Conservation (phyloP, 2,888 invertebrate genomes). For the Athalia circularis region DNA sequence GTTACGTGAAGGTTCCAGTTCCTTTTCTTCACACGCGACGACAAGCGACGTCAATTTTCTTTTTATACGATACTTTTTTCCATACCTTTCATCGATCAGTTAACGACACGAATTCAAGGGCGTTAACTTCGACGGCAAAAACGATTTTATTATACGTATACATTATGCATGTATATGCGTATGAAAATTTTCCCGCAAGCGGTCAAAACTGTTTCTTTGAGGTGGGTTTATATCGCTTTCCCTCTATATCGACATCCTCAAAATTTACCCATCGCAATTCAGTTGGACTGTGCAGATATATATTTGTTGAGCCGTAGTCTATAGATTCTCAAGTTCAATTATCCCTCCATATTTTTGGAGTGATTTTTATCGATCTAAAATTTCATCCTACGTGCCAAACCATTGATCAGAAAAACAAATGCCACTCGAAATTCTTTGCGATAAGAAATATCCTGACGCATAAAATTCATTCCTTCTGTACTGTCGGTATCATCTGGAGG, state of each 20-base stretch:
- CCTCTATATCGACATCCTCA: constrained; percentile 3
- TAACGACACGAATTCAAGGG: constrained; percentile 1
- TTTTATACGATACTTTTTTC: not conserved
- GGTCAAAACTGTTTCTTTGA: constrained; percentile 12
- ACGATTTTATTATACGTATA: too few relatives aligned
- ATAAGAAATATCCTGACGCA: too few relatives aligned
- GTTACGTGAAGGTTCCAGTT: constrained; percentile 21
- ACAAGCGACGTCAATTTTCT: not conserved
- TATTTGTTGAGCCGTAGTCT: not conserved
- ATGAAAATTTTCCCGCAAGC: too few relatives aligned
- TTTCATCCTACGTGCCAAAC: too few relatives aligned
- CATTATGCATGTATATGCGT: not conserved
- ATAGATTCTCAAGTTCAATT: not conserved
- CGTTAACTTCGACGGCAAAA: not conserved
- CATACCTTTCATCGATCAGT: not conserved
- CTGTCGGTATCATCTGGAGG: too few relatives aligned
- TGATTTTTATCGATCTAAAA: too few relatives aligned
- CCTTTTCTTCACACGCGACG: constrained; percentile 13
- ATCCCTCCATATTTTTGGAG: too few relatives aligned
- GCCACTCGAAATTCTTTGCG: too few relatives aligned
- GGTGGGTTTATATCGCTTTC: constrained; percentile 26
- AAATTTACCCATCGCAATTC: constrained; percentile 22
- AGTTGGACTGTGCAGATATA: not conserved
- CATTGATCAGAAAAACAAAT: too few relatives aligned
- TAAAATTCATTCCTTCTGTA: too few relatives aligned